Evolutionary conservation across 2,888 invertebrate genomes (phyloP).

Genomic region (Apodemia zela): DNA sequence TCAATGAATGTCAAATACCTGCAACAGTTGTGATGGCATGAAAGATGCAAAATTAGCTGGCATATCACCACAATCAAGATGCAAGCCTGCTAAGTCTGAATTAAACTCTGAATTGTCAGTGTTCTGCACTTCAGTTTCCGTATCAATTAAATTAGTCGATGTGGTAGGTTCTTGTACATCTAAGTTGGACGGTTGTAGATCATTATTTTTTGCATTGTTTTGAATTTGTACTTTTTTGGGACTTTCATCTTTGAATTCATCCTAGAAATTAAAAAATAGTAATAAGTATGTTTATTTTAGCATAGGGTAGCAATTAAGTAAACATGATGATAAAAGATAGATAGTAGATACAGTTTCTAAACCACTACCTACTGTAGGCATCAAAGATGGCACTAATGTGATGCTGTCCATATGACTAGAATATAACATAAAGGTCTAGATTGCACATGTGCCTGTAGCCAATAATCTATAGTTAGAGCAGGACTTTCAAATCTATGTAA

Average conservation of each 20-base stretch:
- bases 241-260: slow-evolving; percentile 80
- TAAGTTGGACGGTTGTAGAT: slow-evolving; percentile 34
- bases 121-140: slow-evolving; percentile 40
- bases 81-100: slow-evolving; percentile 63
- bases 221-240: slow-evolving; percentile 44
- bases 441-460: too few relatives aligned
- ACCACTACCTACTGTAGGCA: too few relatives aligned
- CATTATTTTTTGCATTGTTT: slow-evolving; percentile 38
- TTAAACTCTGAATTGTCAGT: slow-evolving; percentile 37
- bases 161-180: slow-evolving; percentile 40
- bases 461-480: too few relatives aligned
- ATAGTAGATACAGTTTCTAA: too few relatives aligned
- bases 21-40: slow-evolving; percentile 74
- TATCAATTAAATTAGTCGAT: slow-evolving; percentile 55
- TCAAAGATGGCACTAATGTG: too few relatives aligned
- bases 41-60: slow-evolving; percentile 62
- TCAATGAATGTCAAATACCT: slow-evolving; percentile 44
- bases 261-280: slow-evolving; percentile 57
- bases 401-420: too few relatives aligned
- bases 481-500: too few relatives aligned
- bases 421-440: too few relatives aligned
- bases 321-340: too few relatives aligned
- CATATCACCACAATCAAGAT: slow-evolving; percentile 53
- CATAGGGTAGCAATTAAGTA: too few relatives aligned
- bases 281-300: too few relatives aligned